Evolutionary conservation across 2,888 invertebrate genomes (phyloP).

Genomic region (Drosophila anomelani): DNA sequence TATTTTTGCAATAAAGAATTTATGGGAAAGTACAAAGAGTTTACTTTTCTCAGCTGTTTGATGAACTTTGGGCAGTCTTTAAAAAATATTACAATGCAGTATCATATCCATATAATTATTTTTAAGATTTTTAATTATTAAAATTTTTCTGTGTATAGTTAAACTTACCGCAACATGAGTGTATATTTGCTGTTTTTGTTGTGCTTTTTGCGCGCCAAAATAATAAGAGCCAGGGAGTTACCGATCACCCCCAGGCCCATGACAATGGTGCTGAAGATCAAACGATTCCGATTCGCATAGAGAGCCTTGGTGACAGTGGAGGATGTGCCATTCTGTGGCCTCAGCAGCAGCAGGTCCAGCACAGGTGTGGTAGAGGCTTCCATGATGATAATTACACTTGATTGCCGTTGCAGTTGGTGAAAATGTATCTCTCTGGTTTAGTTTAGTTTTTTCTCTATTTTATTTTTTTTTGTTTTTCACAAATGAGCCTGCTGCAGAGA

Average conservation of each 20-base stretch:
- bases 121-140: too few relatives aligned
- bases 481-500: slow-evolving; percentile 21
- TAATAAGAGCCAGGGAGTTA: slow-evolving; percentile 91
- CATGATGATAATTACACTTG: slow-evolving; percentile 28
- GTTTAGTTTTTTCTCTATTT: slow-evolving; percentile 15
- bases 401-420: slow-evolving; percentile 31
- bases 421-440: slow-evolving; percentile 32
- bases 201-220: slow-evolving; percentile 89
- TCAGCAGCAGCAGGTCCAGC: slow-evolving; percentile 22
- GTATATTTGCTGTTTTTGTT: slow-evolving; percentile 92
- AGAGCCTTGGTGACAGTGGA: slow-evolving; percentile 42
- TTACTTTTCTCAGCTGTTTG: rapidly evolving
- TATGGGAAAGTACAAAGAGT: not conserved
- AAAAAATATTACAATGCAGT: not conserved
- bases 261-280: slow-evolving; percentile 85
- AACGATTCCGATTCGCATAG: slow-evolving; percentile 64
- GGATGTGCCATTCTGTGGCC: slow-evolving; percentile 3
- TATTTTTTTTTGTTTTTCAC: slow-evolving; percentile 10
- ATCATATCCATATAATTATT: too few relatives aligned
- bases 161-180: slow-evolving; percentile 86
- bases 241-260: slow-evolving; percentile 89
- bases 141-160: not conserved
- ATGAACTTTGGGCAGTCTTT: not conserved
- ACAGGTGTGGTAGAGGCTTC: slow-evolving; percentile 44
- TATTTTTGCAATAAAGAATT: not conserved